Percentiles rank a stretch among this genome's conserved stretches.
Conservation (phyloP, 2,888 invertebrate species). For the Hylaea fasciaria region DNA sequence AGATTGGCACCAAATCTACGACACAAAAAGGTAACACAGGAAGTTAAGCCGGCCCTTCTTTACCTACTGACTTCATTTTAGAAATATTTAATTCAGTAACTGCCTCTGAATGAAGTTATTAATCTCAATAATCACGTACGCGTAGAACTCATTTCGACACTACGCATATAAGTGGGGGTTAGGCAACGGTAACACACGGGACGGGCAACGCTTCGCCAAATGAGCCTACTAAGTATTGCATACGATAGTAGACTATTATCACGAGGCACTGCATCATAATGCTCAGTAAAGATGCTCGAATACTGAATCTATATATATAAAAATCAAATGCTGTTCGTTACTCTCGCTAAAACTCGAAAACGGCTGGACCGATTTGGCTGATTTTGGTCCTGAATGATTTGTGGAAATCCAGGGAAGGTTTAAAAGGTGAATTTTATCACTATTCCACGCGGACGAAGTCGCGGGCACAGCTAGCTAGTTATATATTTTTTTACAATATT, state of each 20-base stretch:
- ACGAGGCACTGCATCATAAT: slow-evolving; percentile 32
- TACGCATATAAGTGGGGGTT: slow-evolving; percentile 43
- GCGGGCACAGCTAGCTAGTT: too few relatives aligned
- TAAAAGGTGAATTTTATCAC: too few relatives aligned
- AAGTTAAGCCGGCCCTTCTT: too few relatives aligned
- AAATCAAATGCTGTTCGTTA: too few relatives aligned
- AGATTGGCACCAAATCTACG: too few relatives aligned
- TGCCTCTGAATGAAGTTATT: slow-evolving; percentile 21
- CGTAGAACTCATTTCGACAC: slow-evolving; percentile 15
- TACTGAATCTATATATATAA: background rate
- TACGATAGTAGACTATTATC: slow-evolving; percentile 29
- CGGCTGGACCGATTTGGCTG: too few relatives aligned
- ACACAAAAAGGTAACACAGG: too few relatives aligned
- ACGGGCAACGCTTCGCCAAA: slow-evolving; percentile 61
- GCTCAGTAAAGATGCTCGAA: slow-evolving; percentile 48
- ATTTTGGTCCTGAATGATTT: too few relatives aligned
- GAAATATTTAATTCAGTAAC: slow-evolving; percentile 3
- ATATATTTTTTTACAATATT: too few relatives aligned
- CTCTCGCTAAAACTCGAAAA: too few relatives aligned
- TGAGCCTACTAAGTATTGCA: slow-evolving; percentile 44
- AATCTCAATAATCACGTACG: slow-evolving; percentile 25
- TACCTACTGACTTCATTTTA: slow-evolving; percentile 11
- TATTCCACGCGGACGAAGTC: too few relatives aligned
- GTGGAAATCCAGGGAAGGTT: too few relatives aligned
- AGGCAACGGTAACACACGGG: slow-evolving; percentile 62